phyloP scores from a whole-genome alignment of 2,888 invertebrate species.

The Drosophila imparisetae region DNA sequence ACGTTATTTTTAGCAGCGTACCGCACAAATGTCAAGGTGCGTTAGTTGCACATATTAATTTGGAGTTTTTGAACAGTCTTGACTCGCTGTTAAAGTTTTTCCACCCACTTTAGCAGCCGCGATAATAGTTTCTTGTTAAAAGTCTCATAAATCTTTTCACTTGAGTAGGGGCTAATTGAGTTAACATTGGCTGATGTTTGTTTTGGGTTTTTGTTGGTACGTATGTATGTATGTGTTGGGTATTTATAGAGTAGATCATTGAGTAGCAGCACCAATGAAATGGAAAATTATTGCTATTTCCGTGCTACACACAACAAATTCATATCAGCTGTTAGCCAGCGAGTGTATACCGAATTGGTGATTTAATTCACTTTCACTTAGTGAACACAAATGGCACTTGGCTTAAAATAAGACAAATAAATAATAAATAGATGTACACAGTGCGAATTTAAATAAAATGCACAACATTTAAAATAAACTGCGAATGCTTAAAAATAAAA shows the following conservation, averaged over 20 bases:
- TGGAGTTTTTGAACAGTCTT: conserved; percentile 11
- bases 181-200: conserved; percentile 49
- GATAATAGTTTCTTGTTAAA: conserved; percentile 20
- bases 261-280: conserved; percentile 26
- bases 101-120: conserved; percentile 47
- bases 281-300: conserved; percentile 59
- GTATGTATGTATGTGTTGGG: conserved; percentile 1
- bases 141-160: conserved; percentile 56
- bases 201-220: conserved; percentile 5
- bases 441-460: conserved; percentile 59
- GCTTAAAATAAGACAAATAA: conserved; percentile 51
- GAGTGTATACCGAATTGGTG: conserved; percentile 33
- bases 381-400: conserved; percentile 29
- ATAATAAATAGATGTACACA: conserved; percentile 52
- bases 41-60: conserved; percentile 31
- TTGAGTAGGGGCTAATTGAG: conserved; percentile 63
- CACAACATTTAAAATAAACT: conserved; percentile 62
- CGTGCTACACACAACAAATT: conserved; percentile 31
- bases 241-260: conserved; percentile 60
- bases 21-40: conserved; percentile 63
- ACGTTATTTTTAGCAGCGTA: conserved; percentile 16
- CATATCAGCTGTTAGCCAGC: conserved; percentile 53
- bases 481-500: conserved; percentile 64
- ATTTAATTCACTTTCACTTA: conserved; percentile 54
- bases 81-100: conserved; percentile 26